Percentiles rank a stretch among this genome's conserved stretches.
These are phyloP conservation scores for Lottia scabra DNA, from an alignment of 2,888 invertebrate species.

Conservation along the genomic window DNA sequence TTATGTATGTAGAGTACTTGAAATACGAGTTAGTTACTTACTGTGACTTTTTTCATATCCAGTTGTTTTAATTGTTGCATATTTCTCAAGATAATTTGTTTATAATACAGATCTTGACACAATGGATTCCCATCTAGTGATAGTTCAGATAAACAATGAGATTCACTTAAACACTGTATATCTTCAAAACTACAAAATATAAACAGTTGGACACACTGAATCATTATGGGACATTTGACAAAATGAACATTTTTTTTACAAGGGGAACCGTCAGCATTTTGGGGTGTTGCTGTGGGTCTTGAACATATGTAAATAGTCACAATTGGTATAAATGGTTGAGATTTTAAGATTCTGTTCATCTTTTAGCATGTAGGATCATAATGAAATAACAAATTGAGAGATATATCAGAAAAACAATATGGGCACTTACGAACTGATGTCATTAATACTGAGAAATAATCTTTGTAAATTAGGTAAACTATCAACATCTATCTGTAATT, in stretches of 20 bases:
- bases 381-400: too few relatives aligned
- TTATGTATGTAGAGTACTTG: too few relatives aligned
- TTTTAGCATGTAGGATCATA: too few relatives aligned
- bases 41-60: constrained; percentile 67
- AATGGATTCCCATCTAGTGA: constrained; percentile 76
- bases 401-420: not conserved
- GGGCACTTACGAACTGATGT: constrained; percentile 74
- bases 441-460: constrained; percentile 86
- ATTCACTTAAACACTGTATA: constrained; percentile 84
- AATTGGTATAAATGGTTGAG: too few relatives aligned
- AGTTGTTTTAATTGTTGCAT: constrained; percentile 67
- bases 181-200: constrained; percentile 80
- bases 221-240: too few relatives aligned
- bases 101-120: constrained; percentile 81
- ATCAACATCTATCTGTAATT: constrained; percentile 82
- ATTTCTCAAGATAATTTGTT: constrained; percentile 69
- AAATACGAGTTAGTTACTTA: too few relatives aligned
- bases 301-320: too few relatives aligned
- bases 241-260: too few relatives aligned
- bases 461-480: constrained; percentile 82
- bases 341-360: too few relatives aligned
- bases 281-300: too few relatives aligned
- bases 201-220: not conserved
- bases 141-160: constrained; percentile 82
- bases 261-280: too few relatives aligned